These are phyloP conservation scores for Psammodynastes pulverulentus DNA, from an alignment of 2,113 vertebrate species.

Conservation along the genomic window DNA sequence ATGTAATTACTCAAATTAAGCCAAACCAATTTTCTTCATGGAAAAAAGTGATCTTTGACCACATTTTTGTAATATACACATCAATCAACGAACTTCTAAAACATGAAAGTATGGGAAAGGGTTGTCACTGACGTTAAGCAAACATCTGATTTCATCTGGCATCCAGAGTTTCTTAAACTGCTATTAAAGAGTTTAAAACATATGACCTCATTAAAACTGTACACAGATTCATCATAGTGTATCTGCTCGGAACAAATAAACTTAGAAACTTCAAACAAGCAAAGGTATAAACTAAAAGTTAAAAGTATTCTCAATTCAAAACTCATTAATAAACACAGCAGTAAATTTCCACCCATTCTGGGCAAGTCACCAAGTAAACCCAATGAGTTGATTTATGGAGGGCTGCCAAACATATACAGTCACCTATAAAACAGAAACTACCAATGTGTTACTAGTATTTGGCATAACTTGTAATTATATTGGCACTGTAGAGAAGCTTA, in stretches of 20 bases:
- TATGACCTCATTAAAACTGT: conserved; percentile 11
- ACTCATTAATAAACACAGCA: background rate
- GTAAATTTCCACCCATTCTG: background rate
- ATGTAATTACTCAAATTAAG: background rate
- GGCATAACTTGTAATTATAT: background rate
- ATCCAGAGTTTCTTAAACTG: background rate
- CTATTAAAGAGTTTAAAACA: conserved; percentile 15
- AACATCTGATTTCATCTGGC: conserved; percentile 17
- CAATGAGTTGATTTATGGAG: background rate
- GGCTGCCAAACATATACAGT: background rate
- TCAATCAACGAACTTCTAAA: conserved; percentile 1
- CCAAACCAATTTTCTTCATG: background rate
- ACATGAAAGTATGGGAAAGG: conserved; percentile 14
- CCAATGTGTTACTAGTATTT: background rate
- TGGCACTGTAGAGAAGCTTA: background rate
- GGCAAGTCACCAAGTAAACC: background rate
- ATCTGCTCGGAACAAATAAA: background rate
- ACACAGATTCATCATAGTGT: background rate
- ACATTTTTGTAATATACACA: background rate
- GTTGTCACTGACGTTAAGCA: conserved; percentile 11
- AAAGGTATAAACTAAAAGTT: conserved; percentile 2
- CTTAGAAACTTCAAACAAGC: background rate
- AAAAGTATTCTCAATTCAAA: background rate
- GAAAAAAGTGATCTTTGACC: background rate
- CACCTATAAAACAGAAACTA: background rate